Evolutionary conservation across 2,113 vertebrate genomes (phyloP), one percentile per base, ranked within the genome.

Genomic region (Equus quagga): DNA sequence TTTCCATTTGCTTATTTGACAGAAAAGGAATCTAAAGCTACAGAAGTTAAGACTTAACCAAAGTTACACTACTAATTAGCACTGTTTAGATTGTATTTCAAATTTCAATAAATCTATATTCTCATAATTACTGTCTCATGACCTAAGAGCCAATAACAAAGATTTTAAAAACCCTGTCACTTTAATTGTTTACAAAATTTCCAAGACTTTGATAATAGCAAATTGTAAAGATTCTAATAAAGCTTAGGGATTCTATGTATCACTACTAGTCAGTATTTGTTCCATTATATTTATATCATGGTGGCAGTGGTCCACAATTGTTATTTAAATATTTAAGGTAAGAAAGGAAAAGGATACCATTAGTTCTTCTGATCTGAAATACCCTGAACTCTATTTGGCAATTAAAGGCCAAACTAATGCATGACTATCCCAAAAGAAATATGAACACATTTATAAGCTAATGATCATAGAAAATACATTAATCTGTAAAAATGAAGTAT

Each of bases 21-120:
- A 95, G 72, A 83, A 92, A 92, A 92, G 10, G 5, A 88, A 78
- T 56, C 56, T 97, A 90, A 94, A 97, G 56, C 36, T 89, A 78
- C 13, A 67, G 28, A 91, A 87, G n/a, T 75, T 76, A 69, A 75
- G 28, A 65, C n/a, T 89, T 86, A 96, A 87, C 9, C 21, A 84
- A 78, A 78, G 11, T 56, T 24, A 70, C 9, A 86, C 19, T 24
- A 65, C 23, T 78, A 58, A 78, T 19, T 79, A 80, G 13, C 69
- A 90, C 3, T 90, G 65, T 44, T 92, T 84, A 96, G 23, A 87
- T 1, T 54, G 4, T n/a, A 91, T 12, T 89, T 91, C 62, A 96
- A 91, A 72, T 93, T 92, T 97, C 67, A 72, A 58, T 87, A 89
- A 84, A 78, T 11, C 49, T 70, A 60, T 78, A 91, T 94, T 28